A percentile compares a stretch with the other conserved stretches of the same genome.
phyloP scores from a whole-genome alignment of 1,140 invertebrate genomes.

The Nasonia longicornis region DNA sequence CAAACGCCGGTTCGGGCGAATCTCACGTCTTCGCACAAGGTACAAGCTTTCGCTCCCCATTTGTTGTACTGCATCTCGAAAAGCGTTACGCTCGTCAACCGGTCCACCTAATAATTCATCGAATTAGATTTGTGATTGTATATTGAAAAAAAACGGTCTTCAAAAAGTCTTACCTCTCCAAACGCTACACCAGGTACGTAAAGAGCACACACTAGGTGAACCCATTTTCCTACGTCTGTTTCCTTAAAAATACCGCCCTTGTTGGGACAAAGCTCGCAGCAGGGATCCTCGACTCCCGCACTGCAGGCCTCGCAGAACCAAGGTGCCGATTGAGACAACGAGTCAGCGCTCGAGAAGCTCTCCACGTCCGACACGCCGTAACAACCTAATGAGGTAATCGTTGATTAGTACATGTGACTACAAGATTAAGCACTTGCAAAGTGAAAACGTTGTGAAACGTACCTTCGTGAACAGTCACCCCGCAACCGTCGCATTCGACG shows the following conservation, averaged over 20 bases:
- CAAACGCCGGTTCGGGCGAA: conserved; percentile 93
- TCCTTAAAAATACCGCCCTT: conserved; percentile 95
- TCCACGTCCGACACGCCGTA: conserved; percentile 95
- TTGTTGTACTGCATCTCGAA: conserved; percentile 96
- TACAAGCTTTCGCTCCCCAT: conserved; percentile 92
- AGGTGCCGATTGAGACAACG: conserved; percentile 93
- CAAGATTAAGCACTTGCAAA: conserved; percentile 19
- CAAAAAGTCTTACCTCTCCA: conserved; percentile 75
- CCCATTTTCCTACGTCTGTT: conserved; percentile 96
- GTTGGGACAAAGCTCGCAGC: conserved; percentile 87
- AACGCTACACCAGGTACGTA: conserved; percentile 98
- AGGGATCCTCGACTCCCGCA: conserved; percentile 86
- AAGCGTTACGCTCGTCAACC: conserved; percentile 86
- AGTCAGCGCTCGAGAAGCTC: conserved; percentile 90
- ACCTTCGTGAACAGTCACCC: conserved; percentile 96
- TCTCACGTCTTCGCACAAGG: conserved; percentile 87
- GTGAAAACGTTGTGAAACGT: conserved; percentile 42
- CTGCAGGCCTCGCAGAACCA: conserved; percentile 99
- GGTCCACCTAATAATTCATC: conserved; percentile 76
- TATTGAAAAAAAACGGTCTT: neutral
- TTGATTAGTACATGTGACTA: neutral
- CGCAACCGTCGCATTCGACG: conserved; percentile 96
- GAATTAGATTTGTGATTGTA: neutral
- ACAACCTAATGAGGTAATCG: conserved; percentile 74
- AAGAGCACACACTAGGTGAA: conserved; percentile 95